phyloP scores from a whole-genome alignment of 1,140 invertebrate species.

The Eufriesea mexicana region DNA sequence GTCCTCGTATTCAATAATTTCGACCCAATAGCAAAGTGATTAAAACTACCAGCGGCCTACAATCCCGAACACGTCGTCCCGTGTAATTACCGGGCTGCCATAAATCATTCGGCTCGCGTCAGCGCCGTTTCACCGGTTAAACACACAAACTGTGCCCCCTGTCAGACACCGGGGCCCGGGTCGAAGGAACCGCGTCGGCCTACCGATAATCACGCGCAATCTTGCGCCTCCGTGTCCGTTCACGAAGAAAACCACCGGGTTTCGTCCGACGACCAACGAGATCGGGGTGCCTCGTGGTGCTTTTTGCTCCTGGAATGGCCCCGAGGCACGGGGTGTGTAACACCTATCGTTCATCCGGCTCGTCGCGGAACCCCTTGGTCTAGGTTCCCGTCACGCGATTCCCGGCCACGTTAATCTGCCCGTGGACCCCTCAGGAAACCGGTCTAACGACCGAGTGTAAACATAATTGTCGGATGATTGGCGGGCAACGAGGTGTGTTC shows the following conservation, averaged over 20 bases:
- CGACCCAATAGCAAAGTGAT: slow-evolving; percentile 24
- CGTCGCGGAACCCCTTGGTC: not conserved
- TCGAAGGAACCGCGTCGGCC: too few species aligned
- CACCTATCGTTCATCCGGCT: not conserved
- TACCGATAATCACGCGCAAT: slow-evolving; percentile 30
- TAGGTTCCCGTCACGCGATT: slow-evolving; percentile 26
- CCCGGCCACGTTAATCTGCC: slow-evolving; percentile 8
- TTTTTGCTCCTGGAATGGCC: slow-evolving; percentile 5
- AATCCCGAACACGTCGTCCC: slow-evolving; percentile 39
- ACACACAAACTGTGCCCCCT: slow-evolving; percentile 41
- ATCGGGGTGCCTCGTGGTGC: too few species aligned
- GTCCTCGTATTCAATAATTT: slow-evolving; percentile 39
- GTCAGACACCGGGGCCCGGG: too few species aligned
- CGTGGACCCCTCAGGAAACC: slow-evolving; percentile 1
- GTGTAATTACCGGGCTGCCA: slow-evolving; percentile 13
- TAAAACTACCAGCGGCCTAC: slow-evolving; percentile 27
- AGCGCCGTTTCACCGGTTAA: slow-evolving; percentile 31
- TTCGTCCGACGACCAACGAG: not conserved
- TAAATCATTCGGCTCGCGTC: slow-evolving; percentile 44
- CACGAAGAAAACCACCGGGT: not conserved
- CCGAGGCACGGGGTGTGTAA: not conserved
- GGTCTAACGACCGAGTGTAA: slow-evolving; percentile 47
- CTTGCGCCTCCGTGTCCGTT: not conserved
- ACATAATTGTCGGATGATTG: slow-evolving; percentile 49
- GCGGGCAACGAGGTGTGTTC: slow-evolving; percentile 25